Conservation (phyloP, 2,888 invertebrate genomes). For the Heterodera filipjevi region DNA sequence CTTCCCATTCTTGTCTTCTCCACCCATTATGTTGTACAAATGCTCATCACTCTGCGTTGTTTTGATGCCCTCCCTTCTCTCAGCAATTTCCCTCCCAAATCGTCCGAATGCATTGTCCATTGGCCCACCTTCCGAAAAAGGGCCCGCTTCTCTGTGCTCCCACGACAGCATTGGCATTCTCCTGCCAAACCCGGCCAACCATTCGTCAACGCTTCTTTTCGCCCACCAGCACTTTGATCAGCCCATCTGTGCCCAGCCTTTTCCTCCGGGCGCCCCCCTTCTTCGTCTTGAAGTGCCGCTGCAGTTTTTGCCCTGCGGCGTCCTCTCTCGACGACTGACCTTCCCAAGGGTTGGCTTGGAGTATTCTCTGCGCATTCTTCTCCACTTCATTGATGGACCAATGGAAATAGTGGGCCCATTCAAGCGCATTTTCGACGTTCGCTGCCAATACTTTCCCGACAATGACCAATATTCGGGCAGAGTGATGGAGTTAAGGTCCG, state of each 20-base stretch:
- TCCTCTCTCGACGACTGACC: constrained; percentile 40
- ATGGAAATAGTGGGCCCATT: background rate
- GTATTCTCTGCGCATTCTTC: constrained; percentile 17
- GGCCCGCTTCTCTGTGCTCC: constrained; percentile 9
- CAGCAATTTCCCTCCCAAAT: background rate
- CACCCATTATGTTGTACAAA: constrained; percentile 1
- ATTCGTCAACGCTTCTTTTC: constrained; percentile 5
- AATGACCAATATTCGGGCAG: background rate
- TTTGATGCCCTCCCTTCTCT: background rate
- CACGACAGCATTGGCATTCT: constrained; percentile 21
- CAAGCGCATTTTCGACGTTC: constrained; percentile 15
- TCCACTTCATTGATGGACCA: background rate
- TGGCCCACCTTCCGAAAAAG: background rate
- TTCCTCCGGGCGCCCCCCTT: constrained; percentile 19
- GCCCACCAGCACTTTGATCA: constrained; percentile 13
- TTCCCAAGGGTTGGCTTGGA: constrained; percentile 19
- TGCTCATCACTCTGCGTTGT: background rate
- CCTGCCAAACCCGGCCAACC: constrained; percentile 9
- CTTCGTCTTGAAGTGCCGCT: constrained; percentile 42
- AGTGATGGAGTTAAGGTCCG: constrained; percentile 20
- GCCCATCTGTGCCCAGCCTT: constrained; percentile 15
- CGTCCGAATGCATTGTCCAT: background rate
- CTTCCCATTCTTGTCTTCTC: background rate
- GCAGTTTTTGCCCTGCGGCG: constrained; percentile 40
- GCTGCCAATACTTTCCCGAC: constrained; percentile 25